Conservation (phyloP, 2,113 vertebrate species). For the Thryonomys swinderianus region DNA sequence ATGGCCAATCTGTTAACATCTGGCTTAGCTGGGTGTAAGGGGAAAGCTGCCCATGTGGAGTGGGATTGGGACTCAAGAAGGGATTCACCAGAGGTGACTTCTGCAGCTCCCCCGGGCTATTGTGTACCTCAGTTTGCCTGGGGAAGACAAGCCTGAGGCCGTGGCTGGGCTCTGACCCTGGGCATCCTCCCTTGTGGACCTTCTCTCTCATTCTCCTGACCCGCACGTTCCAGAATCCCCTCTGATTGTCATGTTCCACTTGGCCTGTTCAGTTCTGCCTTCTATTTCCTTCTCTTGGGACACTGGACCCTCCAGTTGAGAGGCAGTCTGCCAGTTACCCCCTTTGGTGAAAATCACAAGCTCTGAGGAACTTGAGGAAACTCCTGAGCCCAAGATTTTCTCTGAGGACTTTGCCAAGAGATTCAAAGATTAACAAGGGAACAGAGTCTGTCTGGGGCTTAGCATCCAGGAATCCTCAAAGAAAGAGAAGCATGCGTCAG, state of each 20-base stretch:
- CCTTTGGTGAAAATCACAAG: not conserved
- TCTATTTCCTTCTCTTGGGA: not conserved
- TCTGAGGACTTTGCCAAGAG: not conserved
- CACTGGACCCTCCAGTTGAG: too few species aligned
- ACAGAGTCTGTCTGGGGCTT: not conserved
- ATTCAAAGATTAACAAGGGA: not conserved
- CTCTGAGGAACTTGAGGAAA: not conserved
- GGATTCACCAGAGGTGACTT: fast-evolving
- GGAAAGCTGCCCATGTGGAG: fast-evolving
- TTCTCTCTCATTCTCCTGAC: not conserved
- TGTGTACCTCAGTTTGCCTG: fast-evolving
- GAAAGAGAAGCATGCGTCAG: not conserved
- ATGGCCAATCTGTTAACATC: not conserved
- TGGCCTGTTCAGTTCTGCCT: not conserved
- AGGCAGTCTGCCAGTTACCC: not conserved
- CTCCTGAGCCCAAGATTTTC: not conserved
- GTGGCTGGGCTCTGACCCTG: not conserved
- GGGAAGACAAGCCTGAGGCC: not conserved
- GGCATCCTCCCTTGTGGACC: fast-evolving
- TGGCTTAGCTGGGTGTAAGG: not conserved
- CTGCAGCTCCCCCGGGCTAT: fast-evolving
- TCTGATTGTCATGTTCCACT: not conserved
- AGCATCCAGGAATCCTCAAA: fast-evolving
- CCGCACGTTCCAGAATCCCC: not conserved
- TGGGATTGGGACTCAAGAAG: not conserved